Base-by-base conservation (phyloP, 1,140 invertebrate genomes). In the Drosophila lacteicornis region DNA sequence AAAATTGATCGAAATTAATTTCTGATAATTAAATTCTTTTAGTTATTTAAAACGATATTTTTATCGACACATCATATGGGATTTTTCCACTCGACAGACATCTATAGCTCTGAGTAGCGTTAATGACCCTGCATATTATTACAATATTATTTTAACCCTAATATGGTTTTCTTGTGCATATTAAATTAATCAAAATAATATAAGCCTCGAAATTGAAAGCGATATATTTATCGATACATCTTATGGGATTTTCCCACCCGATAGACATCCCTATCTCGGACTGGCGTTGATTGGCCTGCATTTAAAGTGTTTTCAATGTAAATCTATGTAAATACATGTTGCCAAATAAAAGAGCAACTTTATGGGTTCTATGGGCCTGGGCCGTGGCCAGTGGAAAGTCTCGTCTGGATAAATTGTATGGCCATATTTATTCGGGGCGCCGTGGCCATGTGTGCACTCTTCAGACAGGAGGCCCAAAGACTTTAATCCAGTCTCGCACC, bases 291-390 rank as follows among this genome's bases (percentile, higher is more conserved):
- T 86, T 83, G 84, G 55, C 55, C 40, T 61, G 59, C 63, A 69
- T 69, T 78, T 78, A 63, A 70, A 78, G 75, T 78, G 75, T 78
- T 78, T 74, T 80, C 63, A 88, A 80, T 87, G 71, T 82, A 75
- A 79, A 83, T 82, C 75, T 61, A 82, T 78, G 75, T 61, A 63
- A 79, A 60, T 76, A 61, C 58, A 68, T 81, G 71, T 76, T 78
- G 66, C 57, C 42, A 78, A 78, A 78, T 78, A 78, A 78, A 70
- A 53, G 63, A 49, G 50, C 40, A 57, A 45, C 42, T 62, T 19
- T 42, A 11, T 13, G 40, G 40, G 11, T 25, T 46, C 49, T 17
- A 22, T 50, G 53, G 33, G 43, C 25, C 43, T 50, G 53, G 33
- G 43, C 25, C 43, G 40, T 53, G 30, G 36, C 36, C 40, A 83